Evolutionary conservation across 1,140 invertebrate species (phyloP).

Genomic region (Dreissena polymorpha): DNA sequence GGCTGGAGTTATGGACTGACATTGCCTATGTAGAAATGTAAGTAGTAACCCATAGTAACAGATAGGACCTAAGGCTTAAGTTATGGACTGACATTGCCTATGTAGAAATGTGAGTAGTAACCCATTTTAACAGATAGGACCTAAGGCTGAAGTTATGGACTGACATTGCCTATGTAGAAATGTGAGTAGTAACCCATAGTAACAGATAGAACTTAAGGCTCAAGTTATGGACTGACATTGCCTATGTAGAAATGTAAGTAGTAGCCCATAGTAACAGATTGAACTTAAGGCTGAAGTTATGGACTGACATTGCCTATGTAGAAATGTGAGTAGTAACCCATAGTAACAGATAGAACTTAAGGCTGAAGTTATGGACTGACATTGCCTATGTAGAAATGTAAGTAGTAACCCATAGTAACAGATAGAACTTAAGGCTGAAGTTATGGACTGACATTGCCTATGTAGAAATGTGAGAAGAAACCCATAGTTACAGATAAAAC

Average conservation of each 20-base stretch:
- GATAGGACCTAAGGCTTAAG: background rate
- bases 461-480: conserved; percentile 41
- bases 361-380: conserved; percentile 29
- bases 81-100: conserved; percentile 27
- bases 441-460: conserved; percentile 32
- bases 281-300: conserved; percentile 9
- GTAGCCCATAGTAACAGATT: background rate
- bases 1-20: conserved; percentile 31
- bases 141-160: conserved; percentile 36
- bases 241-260: conserved; percentile 16
- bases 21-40: conserved; percentile 43
- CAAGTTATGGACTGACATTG: conserved; percentile 28
- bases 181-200: conserved; percentile 17
- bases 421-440: conserved; percentile 3
- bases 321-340: conserved; percentile 34
- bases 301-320: conserved; percentile 35
- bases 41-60: background rate
- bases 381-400: conserved; percentile 31
- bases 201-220: background rate
- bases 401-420: background rate
- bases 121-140: background rate
- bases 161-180: conserved; percentile 39
- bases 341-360: too few relatives aligned
- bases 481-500: too few relatives aligned
- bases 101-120: conserved; percentile 16